These are phyloP conservation scores for Cylloceria caligata DNA, from an alignment of 2,888 invertebrate species.

Conservation along the genomic window DNA sequence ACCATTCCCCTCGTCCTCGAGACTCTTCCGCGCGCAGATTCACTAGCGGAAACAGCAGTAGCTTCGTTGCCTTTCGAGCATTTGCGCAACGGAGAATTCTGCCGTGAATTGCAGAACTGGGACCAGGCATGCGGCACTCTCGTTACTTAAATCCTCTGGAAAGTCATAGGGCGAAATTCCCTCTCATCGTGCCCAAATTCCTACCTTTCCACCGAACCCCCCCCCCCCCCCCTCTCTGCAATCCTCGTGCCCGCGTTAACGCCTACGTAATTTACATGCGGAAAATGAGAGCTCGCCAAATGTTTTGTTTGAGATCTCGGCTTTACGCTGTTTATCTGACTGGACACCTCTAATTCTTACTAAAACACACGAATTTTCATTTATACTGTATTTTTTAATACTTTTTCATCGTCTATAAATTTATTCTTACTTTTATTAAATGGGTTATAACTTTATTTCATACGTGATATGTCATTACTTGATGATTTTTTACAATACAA, in stretches of 20 bases:
- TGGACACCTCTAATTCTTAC: slow-evolving; percentile 40
- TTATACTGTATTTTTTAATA: not conserved
- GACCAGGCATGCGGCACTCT: slow-evolving; percentile 59
- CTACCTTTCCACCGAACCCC: slow-evolving; percentile 27
- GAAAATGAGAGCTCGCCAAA: slow-evolving; percentile 34
- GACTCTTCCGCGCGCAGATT: slow-evolving; percentile 30
- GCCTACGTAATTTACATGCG: slow-evolving; percentile 56
- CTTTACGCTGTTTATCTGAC: slow-evolving; percentile 35
- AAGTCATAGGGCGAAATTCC: slow-evolving; percentile 60
- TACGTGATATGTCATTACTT: too few species aligned
- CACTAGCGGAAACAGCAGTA: slow-evolving; percentile 36
- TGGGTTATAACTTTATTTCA: not conserved
- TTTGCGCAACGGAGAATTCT: slow-evolving; percentile 55
- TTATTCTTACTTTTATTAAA: too few species aligned
- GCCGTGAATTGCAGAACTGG: slow-evolving; percentile 51
- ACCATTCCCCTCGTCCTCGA: slow-evolving; percentile 29
- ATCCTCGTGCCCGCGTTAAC: slow-evolving; percentile 41
- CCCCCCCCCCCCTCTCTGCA: not conserved
- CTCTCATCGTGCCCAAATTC: slow-evolving; percentile 53
- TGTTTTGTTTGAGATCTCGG: slow-evolving; percentile 38
- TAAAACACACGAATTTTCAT: not conserved
- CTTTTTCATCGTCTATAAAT: not conserved
- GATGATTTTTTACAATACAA: too few species aligned
- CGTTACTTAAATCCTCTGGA: slow-evolving; percentile 67
- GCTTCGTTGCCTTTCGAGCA: slow-evolving; percentile 40